Base-by-base conservation (phyloP, 2,113 vertebrate species). In the Meles meles region DNA sequence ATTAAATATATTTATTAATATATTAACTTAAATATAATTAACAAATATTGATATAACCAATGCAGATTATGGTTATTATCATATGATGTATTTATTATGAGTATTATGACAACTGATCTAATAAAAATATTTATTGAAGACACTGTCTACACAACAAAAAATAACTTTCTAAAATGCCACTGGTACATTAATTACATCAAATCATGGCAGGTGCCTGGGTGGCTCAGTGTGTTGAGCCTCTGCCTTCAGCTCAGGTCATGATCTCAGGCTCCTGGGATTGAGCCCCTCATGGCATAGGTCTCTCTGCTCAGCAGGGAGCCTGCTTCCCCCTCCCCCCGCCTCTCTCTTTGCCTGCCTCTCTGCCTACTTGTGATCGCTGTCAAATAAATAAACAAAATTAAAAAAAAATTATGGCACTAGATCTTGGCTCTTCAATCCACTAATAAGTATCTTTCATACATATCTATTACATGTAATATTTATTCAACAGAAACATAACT, bases 121-220 rank as follows among this genome's bases (percentile, higher is more conserved):
- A 89, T 61, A 94, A 95, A 90, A 95, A 55, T 34, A 89, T 37
- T 80, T 88, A 87, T 44, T 94, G 4, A 94, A 86, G 29, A 55
- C 0, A 87, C 10, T 83, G 92, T 59, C n/a, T 79, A 37, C 7
- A 39, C 37, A 86, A 82, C 29, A 63, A 86, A 89, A 86, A 86
- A 82, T 2, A 77, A 9, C 61, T 90, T 88, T 80, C 76, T 63
- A 71, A 88, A 93, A 76, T 57, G 93, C 9, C 44, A 77, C 2
- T 87, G 55, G 79, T 15, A n/a, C 1, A 94, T 55, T 87, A 96
- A 74, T 84, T 83, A 90, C 59, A 63, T 90, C 85, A 95, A 90
- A 72, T 92, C 17, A 91, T 63, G 27, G 1, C 49, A 67, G 52
- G 15, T 5, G 17, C 52, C 52, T 55, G 15, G 52, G 52, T 55